Base-by-base conservation (phyloP, 1,140 invertebrate species). In the Aphis craccivora region DNA sequence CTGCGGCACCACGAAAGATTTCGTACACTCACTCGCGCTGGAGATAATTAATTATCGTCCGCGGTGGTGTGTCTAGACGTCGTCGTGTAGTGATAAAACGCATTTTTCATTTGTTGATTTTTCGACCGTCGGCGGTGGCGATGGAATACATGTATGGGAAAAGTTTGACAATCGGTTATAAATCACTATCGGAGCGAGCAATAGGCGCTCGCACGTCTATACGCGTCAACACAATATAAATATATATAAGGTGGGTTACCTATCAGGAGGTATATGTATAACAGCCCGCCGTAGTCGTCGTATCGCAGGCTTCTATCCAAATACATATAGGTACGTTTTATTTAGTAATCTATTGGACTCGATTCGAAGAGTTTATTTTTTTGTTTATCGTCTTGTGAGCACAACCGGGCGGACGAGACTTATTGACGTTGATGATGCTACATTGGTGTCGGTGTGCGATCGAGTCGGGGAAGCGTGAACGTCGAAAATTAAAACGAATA, bases 101-200 rank as follows among this genome's bases (percentile, higher is more conserved):
- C 20, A 51, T 91, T 86, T 93, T 93, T 93, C 91, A 53, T 93
- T 40, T 53, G 91, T 86, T 55, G 81, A 84, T 86, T 83, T 83
- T 83, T 81, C 35, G n/a, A 93, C 76, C 91, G 76, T 35, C 40
- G 60, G 60, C 60, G 30, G 48, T 25, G 83, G 25, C 30, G 60
- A 87, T 30, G 23, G 84, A 45, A 88, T 48, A 60, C 7, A 37
- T 40, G 43, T 43, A 30, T 91, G 20, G 76, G 81, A 55, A 93
- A 93, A 93, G 91, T 84, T 93, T 86, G 91, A 93, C 91, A 53
- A 84, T 83, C 76, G 81, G 81, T 86, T 93, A 93, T 93, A 93
- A 93, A 93, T 93, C 91, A 93, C 45, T 86, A 30, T 43, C 43
- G 45, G n/a, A 40, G 51, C 88, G n/a, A 88, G 60, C 18, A 35